phyloP scores from a whole-genome alignment of 1,140 invertebrate species.

The Papilio glaucus region DNA sequence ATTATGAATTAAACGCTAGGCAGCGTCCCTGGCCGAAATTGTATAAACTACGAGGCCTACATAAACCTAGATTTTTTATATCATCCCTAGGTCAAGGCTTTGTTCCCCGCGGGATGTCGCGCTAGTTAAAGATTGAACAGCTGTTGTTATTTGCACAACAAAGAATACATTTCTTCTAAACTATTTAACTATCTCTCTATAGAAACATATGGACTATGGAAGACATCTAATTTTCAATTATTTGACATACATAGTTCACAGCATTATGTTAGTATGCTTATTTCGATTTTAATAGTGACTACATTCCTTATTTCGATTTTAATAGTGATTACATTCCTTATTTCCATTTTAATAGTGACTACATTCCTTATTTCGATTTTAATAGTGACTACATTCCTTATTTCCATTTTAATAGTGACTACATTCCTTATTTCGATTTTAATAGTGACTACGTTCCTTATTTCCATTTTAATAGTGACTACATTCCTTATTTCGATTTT shows the following conservation, averaged over 20 bases:
- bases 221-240: constrained; percentile 8
- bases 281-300: too few relatives aligned
- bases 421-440: too few relatives aligned
- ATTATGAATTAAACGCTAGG: neutral
- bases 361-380: too few relatives aligned
- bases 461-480: too few relatives aligned
- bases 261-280: neutral
- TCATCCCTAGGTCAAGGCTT: constrained; percentile 18
- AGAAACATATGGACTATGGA: neutral
- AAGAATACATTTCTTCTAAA: constrained; percentile 1
- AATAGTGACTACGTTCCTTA: too few relatives aligned
- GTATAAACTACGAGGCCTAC: neutral
- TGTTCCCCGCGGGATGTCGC: neutral
- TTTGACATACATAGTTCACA: too few relatives aligned
- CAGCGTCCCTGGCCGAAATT: neutral
- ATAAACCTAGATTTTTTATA: constrained; percentile 13
- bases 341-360: too few relatives aligned
- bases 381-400: too few relatives aligned
- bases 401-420: too few relatives aligned
- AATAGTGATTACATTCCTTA: too few relatives aligned
- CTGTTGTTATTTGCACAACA: constrained; percentile 16
- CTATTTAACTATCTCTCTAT: constrained; percentile 1
- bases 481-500: too few relatives aligned
- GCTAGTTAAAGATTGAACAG: constrained; percentile 11
- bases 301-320: too few relatives aligned